Evolutionary conservation across 1,140 invertebrate species (phyloP), one percentile per base, ranked within the genome.

Genomic region (Acromyrmex echinatior): DNA sequence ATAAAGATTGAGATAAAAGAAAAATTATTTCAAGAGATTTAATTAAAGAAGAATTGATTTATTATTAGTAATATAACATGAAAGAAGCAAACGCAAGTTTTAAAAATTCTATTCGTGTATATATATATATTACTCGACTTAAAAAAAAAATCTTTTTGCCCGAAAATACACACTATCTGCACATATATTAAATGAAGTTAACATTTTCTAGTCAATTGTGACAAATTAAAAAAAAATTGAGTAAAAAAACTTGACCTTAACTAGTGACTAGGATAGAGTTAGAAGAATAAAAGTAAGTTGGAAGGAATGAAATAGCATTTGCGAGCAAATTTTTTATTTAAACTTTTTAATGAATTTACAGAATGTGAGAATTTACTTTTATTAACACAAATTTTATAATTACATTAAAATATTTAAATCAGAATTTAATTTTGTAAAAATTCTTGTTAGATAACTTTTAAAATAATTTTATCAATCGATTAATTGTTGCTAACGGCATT

Each of bases 331-430:
- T 76, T 62, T 76, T 76, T 51, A 62, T 39, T 16, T 62, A 62
- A 74, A 49, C 14, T 74, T 14, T 35, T 35, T 39, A 3, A 14
- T 49, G 4, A 82, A 62, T 82, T 73, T 45, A 18, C 18, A 53
- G 39, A 45, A 82, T 73, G 79, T 73, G 25, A 60, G 12, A 49
- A 82, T 60, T 71, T 31, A 66, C 9, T 39, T 45, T 66, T 45
- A 21, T 25, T 60, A 53, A 70, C 14, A 3, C 51, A 28, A 56
- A 35, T 18, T 81, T 65, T 66, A 45, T 45, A 80, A 53, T 53
- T 80, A 18, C 5, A 53, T 9, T 53, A 68, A 35, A 35, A 70
- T 71, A 31, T 25, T 51, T 66, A 51, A 31, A n/a, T 51, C 25
- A 21, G 10, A 25, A 49, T 68, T 21, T 56, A 4, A 10, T 56